These are phyloP conservation scores for Pteria penguin DNA, from an alignment of 2,888 invertebrate genomes.

Conservation along the genomic window DNA sequence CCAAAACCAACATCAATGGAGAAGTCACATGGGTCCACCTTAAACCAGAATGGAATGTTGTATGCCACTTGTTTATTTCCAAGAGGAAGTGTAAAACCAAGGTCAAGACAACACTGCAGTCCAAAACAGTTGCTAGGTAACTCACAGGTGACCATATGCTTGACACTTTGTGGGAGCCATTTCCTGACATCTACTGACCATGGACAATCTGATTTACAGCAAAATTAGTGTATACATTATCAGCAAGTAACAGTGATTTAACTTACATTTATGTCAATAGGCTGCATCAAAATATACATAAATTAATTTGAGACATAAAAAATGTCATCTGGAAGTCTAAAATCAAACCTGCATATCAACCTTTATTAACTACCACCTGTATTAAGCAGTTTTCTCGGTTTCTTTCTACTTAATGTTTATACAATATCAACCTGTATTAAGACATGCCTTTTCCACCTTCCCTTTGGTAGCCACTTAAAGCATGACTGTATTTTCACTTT, in stretches of 20 bases:
- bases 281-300: too few species aligned
- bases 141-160: slow-evolving; percentile 35
- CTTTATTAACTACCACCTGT: too few species aligned
- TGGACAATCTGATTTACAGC: slow-evolving; percentile 27
- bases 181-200: slow-evolving; percentile 24
- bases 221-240: not conserved
- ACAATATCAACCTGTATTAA: too few species aligned
- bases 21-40: slow-evolving; percentile 40
- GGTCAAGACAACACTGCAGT: slow-evolving; percentile 36
- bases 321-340: too few species aligned
- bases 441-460: too few species aligned
- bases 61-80: slow-evolving; percentile 3
- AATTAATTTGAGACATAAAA: too few species aligned
- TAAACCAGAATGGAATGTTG: slow-evolving; percentile 38
- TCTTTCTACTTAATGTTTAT: too few species aligned
- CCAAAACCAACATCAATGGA: slow-evolving; percentile 36
- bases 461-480: too few species aligned
- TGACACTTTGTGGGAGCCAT: slow-evolving; percentile 17
- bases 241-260: not conserved
- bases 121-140: slow-evolving; percentile 38
- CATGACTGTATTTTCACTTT: too few species aligned
- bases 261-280: too few species aligned
- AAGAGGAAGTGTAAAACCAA: slow-evolving; percentile 28
- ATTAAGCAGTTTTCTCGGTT: too few species aligned
- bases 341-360: too few species aligned